Evolutionary conservation across 2,113 vertebrate genomes (phyloP).

Genomic region (Phylloscopus whistleri): DNA sequence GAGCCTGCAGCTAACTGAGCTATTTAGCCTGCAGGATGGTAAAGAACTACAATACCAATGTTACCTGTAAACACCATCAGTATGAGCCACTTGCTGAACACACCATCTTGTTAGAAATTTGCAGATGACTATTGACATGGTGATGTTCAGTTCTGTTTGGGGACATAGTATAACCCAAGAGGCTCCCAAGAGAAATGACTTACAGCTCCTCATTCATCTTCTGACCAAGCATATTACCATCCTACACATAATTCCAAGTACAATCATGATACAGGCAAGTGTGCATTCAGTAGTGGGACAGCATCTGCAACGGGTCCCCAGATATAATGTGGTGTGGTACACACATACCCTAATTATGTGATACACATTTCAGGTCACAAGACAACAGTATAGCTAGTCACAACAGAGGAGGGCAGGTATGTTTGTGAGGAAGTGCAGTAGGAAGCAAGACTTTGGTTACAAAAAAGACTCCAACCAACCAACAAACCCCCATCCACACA

Average conservation of each 20-base stretch:
- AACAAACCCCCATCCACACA: neutral
- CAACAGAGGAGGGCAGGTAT: neutral
- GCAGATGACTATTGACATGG: neutral
- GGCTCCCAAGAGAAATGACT: neutral
- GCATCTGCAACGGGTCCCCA: neutral
- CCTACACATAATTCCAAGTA: neutral
- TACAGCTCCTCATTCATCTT: neutral
- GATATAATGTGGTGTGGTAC: neutral
- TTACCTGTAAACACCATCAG: neutral
- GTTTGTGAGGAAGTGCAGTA: neutral
- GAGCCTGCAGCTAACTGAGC: neutral
- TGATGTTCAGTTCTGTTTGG: neutral
- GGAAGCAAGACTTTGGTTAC: neutral
- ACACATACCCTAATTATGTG: fast-evolving
- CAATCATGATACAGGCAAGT: fast-evolving
- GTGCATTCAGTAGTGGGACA: neutral
- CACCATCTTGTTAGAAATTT: neutral
- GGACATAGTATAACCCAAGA: neutral
- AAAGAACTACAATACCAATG: neutral
- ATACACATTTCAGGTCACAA: neutral
- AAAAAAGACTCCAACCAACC: neutral
- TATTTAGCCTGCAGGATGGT: neutral
- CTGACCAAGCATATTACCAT: neutral
- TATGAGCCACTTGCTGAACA: neutral
- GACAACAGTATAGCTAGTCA: neutral